Evolutionary conservation across 2,797 vertebrate species (phyloP).

Genomic region (Cercopithecus hamlyni): DNA sequence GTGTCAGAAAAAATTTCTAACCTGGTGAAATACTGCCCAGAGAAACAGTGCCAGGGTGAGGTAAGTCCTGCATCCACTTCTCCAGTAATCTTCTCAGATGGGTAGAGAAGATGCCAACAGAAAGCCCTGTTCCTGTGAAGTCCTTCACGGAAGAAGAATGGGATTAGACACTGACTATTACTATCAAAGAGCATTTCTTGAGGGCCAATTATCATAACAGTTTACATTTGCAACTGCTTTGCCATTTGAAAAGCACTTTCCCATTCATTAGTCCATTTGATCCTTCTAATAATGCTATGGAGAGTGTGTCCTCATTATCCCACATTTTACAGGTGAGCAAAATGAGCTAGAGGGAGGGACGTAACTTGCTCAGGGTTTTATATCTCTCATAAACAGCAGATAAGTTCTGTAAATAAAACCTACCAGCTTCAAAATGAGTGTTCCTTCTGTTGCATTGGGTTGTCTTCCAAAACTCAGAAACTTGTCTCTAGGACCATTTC

Average conservation of each 20-base stretch:
- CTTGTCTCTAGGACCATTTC: background rate
- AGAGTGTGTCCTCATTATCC: conserved; percentile 44
- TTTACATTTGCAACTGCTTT: conserved; percentile 61
- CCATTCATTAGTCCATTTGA: conserved; percentile 57
- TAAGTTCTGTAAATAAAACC: background rate
- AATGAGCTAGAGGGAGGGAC: background rate
- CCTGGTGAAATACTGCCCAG: background rate
- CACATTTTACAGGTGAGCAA: conserved; percentile 48
- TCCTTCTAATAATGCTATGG: conserved; percentile 40
- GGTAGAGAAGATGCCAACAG: background rate
- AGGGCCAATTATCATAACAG: conserved; percentile 31
- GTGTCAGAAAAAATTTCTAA: background rate
- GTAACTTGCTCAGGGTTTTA: background rate
- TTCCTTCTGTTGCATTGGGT: background rate
- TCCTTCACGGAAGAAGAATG: background rate
- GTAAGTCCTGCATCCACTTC: background rate
- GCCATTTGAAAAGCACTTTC: conserved; percentile 61
- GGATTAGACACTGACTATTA: conserved; percentile 15
- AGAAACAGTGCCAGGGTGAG: background rate
- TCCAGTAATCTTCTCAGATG: background rate
- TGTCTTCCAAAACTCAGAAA: conserved; percentile 6
- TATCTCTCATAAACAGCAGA: conserved; percentile 3
- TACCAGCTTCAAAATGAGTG: background rate
- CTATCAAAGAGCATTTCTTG: conserved; percentile 51
- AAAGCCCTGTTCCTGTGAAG: background rate